Base-by-base conservation (phyloP, 2,113 vertebrate species). In the Calyptomena viridis region DNA sequence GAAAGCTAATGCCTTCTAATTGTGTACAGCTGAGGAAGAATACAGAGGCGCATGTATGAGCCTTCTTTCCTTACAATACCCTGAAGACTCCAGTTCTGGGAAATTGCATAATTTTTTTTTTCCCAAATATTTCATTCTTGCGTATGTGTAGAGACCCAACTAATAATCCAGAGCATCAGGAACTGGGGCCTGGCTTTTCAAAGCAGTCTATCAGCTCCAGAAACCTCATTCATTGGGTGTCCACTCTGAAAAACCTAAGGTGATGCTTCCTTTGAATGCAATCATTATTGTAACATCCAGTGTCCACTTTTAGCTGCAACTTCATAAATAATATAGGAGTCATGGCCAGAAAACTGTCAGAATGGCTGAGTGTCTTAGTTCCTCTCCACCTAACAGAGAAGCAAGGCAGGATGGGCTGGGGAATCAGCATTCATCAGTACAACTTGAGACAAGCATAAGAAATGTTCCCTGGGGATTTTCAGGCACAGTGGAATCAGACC, bases 71-170 rank as follows among this genome's bases (percentile, higher is more conserved):
- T 74, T 82, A 64, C 39, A 81, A 93, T 84, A 90, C 62, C 66
- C 79, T 73, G 40, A 49, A 89, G 92, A 81, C 53, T 30, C 20
- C 23, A 56, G 71, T 69, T 91, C 75, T 91, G 67, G 77, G 81
- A 97, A 96, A 96, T 37, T 58, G 62, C 71, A 94, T 35, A 62
- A 90, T 79, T 74, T 27, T 78, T n/a, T 33, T 89, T 95, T 94
- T 94, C 83, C 76, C 77, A 47, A 79, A 71, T 58, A 74, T 55
- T 94, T 73, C 31, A 52, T 94, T 82, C 5, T 66, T 62, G 30
- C 62, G 19, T 56, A 15, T 2, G 3, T 5, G 5, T 63, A 80
- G 56, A 85, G 42, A 88, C 12, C 3, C 2, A 3, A 15, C 67
- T 72, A 64, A 64, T 17, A 81, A 89, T 21, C 24, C 62, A 78